Percentiles rank a stretch among this genome's conserved stretches.
These are phyloP conservation scores for Andrena hattorfiana DNA, from an alignment of 2,888 invertebrate species.

Conservation along the genomic window DNA sequence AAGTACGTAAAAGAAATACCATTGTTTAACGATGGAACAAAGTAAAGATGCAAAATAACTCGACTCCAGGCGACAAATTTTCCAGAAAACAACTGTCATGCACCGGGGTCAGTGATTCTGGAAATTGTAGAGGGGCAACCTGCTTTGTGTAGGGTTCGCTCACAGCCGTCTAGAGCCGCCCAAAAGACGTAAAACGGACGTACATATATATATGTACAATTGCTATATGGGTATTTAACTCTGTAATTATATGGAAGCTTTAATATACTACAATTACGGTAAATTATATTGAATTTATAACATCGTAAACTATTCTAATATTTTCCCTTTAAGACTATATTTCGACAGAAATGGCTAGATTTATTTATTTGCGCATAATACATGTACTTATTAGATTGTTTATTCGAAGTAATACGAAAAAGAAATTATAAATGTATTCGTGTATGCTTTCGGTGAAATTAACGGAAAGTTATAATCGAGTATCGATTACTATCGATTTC, in stretches of 20 bases:
- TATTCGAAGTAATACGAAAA: too few relatives aligned
- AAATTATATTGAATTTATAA: too few relatives aligned
- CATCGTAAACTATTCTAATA: not conserved
- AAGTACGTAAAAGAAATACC: slow-evolving; percentile 49
- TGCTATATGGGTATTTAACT: too few relatives aligned
- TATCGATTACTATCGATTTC: slow-evolving; percentile 44
- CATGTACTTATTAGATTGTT: not conserved
- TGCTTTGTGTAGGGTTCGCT: not conserved
- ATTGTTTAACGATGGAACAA: slow-evolving; percentile 54
- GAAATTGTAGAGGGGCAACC: slow-evolving; percentile 37
- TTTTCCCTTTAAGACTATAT: not conserved
- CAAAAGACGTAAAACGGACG: too few relatives aligned
- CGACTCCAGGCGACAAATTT: slow-evolving; percentile 31
- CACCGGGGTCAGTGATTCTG: slow-evolving; percentile 42
- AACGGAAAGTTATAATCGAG: not conserved
- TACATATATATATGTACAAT: too few relatives aligned
- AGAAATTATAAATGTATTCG: too few relatives aligned
- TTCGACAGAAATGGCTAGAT: too few relatives aligned
- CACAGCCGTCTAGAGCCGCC: too few relatives aligned
- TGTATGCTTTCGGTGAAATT: not conserved
- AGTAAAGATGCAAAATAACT: slow-evolving; percentile 37
- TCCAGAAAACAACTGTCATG: slow-evolving; percentile 70
- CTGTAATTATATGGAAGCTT: too few relatives aligned
- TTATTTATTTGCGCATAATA: too few relatives aligned
- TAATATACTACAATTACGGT: too few relatives aligned